Evolutionary conservation across 2,888 invertebrate genomes (phyloP).

Genomic region (Cephus nigrinus): DNA sequence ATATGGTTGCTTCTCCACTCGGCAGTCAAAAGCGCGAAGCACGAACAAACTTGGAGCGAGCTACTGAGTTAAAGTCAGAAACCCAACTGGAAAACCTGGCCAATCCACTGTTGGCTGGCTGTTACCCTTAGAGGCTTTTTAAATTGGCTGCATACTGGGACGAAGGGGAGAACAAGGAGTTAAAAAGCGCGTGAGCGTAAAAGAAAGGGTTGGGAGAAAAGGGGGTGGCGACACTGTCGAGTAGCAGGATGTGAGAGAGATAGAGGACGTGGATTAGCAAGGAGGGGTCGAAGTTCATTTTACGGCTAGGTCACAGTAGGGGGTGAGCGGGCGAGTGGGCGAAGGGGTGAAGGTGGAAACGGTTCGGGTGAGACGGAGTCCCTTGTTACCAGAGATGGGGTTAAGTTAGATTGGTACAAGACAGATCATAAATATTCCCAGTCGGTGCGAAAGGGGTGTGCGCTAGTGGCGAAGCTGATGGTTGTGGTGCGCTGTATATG

Average conservation of each 20-base stretch:
- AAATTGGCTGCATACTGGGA: neutral
- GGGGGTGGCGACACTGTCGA: neutral
- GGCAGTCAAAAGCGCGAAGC: too few relatives aligned
- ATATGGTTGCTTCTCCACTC: too few relatives aligned
- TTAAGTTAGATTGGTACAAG: conserved; percentile 46
- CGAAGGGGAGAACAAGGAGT: conserved; percentile 18
- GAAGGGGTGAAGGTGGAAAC: conserved; percentile 10
- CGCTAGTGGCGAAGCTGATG: too few relatives aligned
- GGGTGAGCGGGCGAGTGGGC: neutral
- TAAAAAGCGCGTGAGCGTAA: conserved; percentile 24
- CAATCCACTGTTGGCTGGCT: too few relatives aligned
- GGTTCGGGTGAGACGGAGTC: conserved; percentile 4
- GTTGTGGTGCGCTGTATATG: too few relatives aligned
- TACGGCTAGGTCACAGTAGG: conserved; percentile 11
- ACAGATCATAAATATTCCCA: conserved; percentile 45
- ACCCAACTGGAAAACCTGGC: too few relatives aligned
- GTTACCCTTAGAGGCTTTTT: too few relatives aligned
- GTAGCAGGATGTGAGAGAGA: conserved; percentile 10
- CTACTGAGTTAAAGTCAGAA: too few relatives aligned
- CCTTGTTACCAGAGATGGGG: conserved; percentile 29
- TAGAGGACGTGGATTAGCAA: conserved; percentile 10
- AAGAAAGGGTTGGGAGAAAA: conserved; percentile 13
- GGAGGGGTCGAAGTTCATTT: conserved; percentile 29
- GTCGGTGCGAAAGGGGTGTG: neutral
- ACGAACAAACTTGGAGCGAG: too few relatives aligned